Base-by-base conservation (phyloP, 2,113 vertebrate species). In the Salvelinus namaycush region DNA sequence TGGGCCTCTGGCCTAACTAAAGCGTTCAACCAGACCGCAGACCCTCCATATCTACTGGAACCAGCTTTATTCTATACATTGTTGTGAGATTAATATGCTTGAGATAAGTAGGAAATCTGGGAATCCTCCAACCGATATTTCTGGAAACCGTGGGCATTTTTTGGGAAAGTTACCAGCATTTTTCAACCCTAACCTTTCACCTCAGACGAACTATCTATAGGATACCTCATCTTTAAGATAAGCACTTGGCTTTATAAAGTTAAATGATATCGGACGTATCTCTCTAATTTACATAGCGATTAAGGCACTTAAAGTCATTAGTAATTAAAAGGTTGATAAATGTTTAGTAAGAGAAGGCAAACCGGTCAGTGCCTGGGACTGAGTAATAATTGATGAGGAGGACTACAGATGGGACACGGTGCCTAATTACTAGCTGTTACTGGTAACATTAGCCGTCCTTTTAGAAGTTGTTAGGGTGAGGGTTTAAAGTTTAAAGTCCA, bases 291-390 rank as follows among this genome's bases (percentile, higher is more conserved):
- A 69, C 68, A 76, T 74, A 79, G 27, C 62, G 65, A 87, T 84
- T 76, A 80, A 78, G 34, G 49, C 71, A 57, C 49, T 51, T 44
- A 66, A 73, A 80, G 60, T 78, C 66, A 29, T 80, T 69, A 86
- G 83, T 84, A 71, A 85, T 88, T 85, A 20, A 79, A 80, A 77
- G 75, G 59, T 78, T 84, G 81, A 88, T 88, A 79, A 82, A 86
- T 82, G 79, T 77, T 76, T 83, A 75, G 86, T 82, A n/a, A 64
- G 65, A 49, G 44, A 59, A 49, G 48, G 60, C 60, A 62, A 79
- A 81, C 57, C 13, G 48, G 48, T 13, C 48, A 81, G 74, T 64
- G 72, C 74, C 74, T 74, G 66, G 72, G 70, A 29, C 72, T 72
- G 22, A 79, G 76, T 57, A 85, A 87, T 85, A 85, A 88, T 88